A percentile compares a stretch with the other conserved stretches of the same genome.
Conservation (phyloP, 2,113 vertebrate genomes). For the Siphamia tubifer region DNA sequence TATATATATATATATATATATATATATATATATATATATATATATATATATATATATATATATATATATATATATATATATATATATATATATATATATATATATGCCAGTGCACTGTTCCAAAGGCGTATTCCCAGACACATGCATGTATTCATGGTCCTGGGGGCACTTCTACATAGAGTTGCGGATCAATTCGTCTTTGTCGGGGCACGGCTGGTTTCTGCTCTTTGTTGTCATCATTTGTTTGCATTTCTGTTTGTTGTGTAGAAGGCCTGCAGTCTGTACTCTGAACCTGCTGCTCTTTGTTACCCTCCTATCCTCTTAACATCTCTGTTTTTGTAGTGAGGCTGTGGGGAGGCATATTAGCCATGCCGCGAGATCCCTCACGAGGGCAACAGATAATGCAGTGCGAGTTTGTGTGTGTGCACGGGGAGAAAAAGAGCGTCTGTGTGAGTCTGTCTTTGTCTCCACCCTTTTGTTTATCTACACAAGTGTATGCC, state of each 20-base stretch:
- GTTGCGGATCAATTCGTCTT: conserved; percentile 47
- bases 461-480: conserved; percentile 39
- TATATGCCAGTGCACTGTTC: background rate
- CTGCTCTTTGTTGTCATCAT: conserved; percentile 30
- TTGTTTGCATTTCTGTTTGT: conserved; percentile 38
- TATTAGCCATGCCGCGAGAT: conserved; percentile 42
- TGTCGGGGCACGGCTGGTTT: background rate
- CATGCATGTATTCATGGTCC: background rate
- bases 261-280: background rate
- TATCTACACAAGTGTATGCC: no score
- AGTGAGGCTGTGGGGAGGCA: conserved; percentile 19
- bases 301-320: conserved; percentile 54
- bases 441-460: conserved; percentile 4
- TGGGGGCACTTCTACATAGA: conserved; percentile 11
- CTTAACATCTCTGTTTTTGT: conserved; percentile 42
- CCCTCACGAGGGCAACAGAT: conserved; percentile 25
- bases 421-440: background rate
- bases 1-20: no score
- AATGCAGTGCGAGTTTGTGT: conserved; percentile 19
- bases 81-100: no score
- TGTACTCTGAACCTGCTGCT: conserved; percentile 13
- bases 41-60: no score
- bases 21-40: no score
- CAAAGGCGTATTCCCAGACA: background rate
- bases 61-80: no score